Conservation (phyloP, 2,113 vertebrate genomes). For the Turnix velox region DNA sequence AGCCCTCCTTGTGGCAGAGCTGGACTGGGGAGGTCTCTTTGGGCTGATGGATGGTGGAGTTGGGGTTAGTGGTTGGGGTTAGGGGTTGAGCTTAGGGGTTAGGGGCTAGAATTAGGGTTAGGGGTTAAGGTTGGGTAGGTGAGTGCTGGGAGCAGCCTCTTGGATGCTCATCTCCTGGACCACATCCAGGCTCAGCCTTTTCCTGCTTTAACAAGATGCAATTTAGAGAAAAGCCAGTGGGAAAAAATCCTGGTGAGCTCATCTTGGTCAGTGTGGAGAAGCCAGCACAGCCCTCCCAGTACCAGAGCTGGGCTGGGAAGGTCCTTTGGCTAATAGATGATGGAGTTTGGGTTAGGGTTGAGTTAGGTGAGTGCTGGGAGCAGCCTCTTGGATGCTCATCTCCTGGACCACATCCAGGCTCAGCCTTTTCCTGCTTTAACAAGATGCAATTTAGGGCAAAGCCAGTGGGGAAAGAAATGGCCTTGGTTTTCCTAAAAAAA, state of each 20-base stretch:
- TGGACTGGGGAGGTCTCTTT: neutral
- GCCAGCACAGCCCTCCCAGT: neutral
- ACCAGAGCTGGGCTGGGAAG: neutral
- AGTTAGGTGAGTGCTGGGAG: neutral
- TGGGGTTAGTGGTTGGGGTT: too few species aligned
- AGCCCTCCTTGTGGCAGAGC: neutral
- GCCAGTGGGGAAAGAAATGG: too few species aligned
- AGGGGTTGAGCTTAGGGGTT: too few species aligned
- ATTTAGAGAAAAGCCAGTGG: neutral
- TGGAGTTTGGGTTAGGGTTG: neutral
- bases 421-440: neutral
- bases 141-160: neutral
- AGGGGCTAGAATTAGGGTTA: neutral
- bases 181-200: neutral
- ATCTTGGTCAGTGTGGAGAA: too few species aligned
- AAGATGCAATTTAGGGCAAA: neutral
- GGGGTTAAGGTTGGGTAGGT: neutral
- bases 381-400: neutral
- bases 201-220: neutral
- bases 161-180: neutral
- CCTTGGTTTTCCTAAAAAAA: too few species aligned
- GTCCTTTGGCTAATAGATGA: neutral
- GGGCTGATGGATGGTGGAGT: neutral
- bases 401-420: accelerated
- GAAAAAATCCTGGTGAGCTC: too few species aligned